Conservation (phyloP, 1,140 invertebrate species). For the Dinothrombium tinctorium region DNA sequence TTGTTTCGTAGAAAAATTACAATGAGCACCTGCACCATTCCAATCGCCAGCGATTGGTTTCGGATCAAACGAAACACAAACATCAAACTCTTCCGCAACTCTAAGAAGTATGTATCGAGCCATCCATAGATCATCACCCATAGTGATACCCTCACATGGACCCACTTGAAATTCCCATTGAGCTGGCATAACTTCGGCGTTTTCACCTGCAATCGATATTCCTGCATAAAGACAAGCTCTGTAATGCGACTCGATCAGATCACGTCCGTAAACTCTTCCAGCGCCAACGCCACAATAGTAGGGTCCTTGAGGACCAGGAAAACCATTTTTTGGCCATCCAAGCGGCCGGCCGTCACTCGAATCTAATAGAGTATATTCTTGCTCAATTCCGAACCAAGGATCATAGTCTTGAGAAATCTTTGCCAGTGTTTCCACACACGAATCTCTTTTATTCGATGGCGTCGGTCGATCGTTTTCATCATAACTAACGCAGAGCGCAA, state of each 20-base stretch:
- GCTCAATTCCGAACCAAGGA: slow-evolving; percentile 89
- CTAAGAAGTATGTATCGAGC: slow-evolving; percentile 59
- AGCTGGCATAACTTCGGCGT: slow-evolving; percentile 81
- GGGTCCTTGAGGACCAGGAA: slow-evolving; percentile 70
- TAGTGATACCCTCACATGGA: slow-evolving; percentile 49
- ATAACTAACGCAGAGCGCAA: slow-evolving; percentile 62
- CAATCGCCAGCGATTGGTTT: slow-evolving; percentile 64
- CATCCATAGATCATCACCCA: slow-evolving; percentile 75
- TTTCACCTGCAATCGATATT: slow-evolving; percentile 65
- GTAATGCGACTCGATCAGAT: slow-evolving; percentile 74
- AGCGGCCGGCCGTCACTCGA: slow-evolving; percentile 37
- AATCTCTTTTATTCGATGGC: slow-evolving; percentile 18
- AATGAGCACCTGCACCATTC: slow-evolving; percentile 70
- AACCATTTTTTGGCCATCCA: slow-evolving; percentile 84
- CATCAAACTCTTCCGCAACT: slow-evolving; percentile 71
- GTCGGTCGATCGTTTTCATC: slow-evolving; percentile 38
- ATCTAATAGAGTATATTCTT: slow-evolving; percentile 80
- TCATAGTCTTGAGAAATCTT: slow-evolving; percentile 10
- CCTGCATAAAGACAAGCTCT: slow-evolving; percentile 65
- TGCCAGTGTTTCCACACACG: slow-evolving; percentile 23
- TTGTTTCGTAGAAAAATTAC: slow-evolving; percentile 64
- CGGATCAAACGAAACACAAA: slow-evolving; percentile 65
- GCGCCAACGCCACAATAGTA: slow-evolving; percentile 92
- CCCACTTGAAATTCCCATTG: slow-evolving; percentile 42
- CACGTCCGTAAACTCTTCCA: slow-evolving; percentile 71